These are phyloP conservation scores for Axea sp. DNA, from an alignment of 2,888 invertebrate genomes.

Conservation along the genomic window DNA sequence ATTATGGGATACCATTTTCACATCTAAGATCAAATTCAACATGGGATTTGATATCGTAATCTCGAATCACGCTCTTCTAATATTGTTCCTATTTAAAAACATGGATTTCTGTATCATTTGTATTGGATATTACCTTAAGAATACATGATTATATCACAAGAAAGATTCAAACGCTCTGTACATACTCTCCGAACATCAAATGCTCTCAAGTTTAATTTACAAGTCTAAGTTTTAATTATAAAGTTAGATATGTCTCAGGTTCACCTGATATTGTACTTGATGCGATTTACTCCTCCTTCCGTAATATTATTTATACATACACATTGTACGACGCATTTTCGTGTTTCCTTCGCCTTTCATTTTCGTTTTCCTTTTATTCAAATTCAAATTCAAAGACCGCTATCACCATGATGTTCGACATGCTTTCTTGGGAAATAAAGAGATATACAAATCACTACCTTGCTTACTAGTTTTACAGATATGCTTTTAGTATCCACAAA, in stretches of 20 bases:
- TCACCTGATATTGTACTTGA: slow-evolving; percentile 78
- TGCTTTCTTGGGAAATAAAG: too few relatives aligned
- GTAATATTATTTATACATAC: slow-evolving; percentile 49
- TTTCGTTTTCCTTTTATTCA: not conserved
- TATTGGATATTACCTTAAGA: slow-evolving; percentile 71
- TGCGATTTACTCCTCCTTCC: slow-evolving; percentile 68
- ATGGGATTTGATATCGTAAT: slow-evolving; percentile 62
- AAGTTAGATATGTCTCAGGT: slow-evolving; percentile 79
- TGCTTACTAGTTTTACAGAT: too few relatives aligned
- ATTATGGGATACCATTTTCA: not conserved
- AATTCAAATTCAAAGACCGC: slow-evolving; percentile 14
- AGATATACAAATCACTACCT: too few relatives aligned
- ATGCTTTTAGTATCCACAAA: too few relatives aligned
- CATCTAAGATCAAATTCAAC: slow-evolving; percentile 51
- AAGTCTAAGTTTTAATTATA: slow-evolving; percentile 71
- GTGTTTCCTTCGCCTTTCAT: not conserved
- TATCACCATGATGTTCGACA: slow-evolving; percentile 8
- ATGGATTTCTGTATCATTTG: slow-evolving; percentile 69
- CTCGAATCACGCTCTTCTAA: slow-evolving; percentile 63
- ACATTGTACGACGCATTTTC: slow-evolving; percentile 38
- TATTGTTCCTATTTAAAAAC: slow-evolving; percentile 68
- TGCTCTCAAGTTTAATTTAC: slow-evolving; percentile 71
- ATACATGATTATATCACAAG: slow-evolving; percentile 79
- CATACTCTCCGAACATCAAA: slow-evolving; percentile 74
- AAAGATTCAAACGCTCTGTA: slow-evolving; percentile 79